A percentile compares a stretch with the other conserved stretches of the same genome.
Conservation (phyloP, 2,113 vertebrate species). For the Alectura lathami region DNA sequence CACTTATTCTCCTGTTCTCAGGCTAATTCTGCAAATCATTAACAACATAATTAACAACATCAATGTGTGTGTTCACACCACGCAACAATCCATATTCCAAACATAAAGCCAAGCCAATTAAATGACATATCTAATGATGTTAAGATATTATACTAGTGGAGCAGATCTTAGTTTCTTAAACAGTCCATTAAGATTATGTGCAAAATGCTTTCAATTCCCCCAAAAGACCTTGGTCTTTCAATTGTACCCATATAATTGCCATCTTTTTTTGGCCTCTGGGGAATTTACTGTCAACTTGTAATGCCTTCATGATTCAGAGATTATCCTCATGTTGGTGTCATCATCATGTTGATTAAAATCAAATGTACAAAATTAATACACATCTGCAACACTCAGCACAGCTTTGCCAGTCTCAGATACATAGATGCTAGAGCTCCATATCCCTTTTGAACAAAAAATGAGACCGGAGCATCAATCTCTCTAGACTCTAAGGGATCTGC, state of each 20-base stretch:
- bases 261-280: not conserved
- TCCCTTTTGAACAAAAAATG: not conserved
- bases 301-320: not conserved
- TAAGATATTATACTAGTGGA: not conserved
- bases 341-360: not conserved
- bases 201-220: not conserved
- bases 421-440: not conserved
- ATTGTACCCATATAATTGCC: not conserved
- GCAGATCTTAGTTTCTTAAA: not conserved
- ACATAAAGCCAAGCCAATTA: not conserved
- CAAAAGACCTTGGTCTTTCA: not conserved
- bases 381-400: not conserved
- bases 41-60: not conserved
- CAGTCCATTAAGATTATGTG: not conserved
- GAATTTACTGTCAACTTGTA: not conserved
- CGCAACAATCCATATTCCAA: not conserved
- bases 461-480: accelerated
- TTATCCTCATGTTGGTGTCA: not conserved
- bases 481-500: not conserved
- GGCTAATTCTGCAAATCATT: not conserved
- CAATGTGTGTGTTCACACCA: not conserved
- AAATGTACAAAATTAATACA: not conserved
- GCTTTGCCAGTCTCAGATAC: not conserved
- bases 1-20: not conserved
- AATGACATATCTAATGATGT: not conserved